Percentiles rank a stretch among this genome's conserved stretches.
Evolutionary conservation across 2,797 vertebrate species (phyloP).

Genomic region (Macroramphosus scolopax): DNA sequence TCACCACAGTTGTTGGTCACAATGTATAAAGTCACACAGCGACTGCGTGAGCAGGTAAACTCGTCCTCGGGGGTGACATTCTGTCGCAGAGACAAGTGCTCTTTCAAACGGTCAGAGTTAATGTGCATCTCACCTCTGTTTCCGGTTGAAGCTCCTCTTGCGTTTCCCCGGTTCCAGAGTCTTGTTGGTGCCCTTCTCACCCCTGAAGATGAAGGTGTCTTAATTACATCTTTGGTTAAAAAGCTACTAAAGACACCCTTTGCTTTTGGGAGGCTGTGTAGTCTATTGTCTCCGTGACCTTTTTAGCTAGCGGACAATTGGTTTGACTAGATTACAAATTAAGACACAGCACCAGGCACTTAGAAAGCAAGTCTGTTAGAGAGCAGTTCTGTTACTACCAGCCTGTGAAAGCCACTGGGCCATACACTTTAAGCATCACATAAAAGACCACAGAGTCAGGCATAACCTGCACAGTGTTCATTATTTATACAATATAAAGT

Average conservation of each 20-base stretch:
- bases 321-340: slow-evolving; percentile 79
- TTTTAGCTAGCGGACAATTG: slow-evolving; percentile 78
- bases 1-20: slow-evolving; percentile 46
- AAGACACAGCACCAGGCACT: slow-evolving; percentile 75
- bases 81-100: slow-evolving; percentile 20
- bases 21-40: slow-evolving; percentile 54
- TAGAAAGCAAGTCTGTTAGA: slow-evolving; percentile 69
- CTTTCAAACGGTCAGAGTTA: slow-evolving; percentile 29
- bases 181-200: slow-evolving; percentile 62
- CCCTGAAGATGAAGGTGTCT: slow-evolving; percentile 71
- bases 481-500: slow-evolving; percentile 67
- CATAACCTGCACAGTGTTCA: slow-evolving; percentile 48
- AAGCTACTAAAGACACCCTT: slow-evolving; percentile 69
- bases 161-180: slow-evolving; percentile 44
- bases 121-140: slow-evolving; percentile 10
- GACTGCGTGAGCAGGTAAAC: slow-evolving; percentile 42
- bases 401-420: slow-evolving; percentile 65
- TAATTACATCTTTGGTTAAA: slow-evolving; percentile 77
- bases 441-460: slow-evolving; percentile 56
- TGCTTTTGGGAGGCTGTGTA: slow-evolving; percentile 67
- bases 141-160: slow-evolving; percentile 48
- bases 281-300: slow-evolving; percentile 76
- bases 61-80: slow-evolving; percentile 35
- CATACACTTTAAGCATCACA: slow-evolving; percentile 61
- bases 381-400: slow-evolving; percentile 67